Conservation (phyloP, 2,113 vertebrate genomes). For the Turdus rufiventris region DNA sequence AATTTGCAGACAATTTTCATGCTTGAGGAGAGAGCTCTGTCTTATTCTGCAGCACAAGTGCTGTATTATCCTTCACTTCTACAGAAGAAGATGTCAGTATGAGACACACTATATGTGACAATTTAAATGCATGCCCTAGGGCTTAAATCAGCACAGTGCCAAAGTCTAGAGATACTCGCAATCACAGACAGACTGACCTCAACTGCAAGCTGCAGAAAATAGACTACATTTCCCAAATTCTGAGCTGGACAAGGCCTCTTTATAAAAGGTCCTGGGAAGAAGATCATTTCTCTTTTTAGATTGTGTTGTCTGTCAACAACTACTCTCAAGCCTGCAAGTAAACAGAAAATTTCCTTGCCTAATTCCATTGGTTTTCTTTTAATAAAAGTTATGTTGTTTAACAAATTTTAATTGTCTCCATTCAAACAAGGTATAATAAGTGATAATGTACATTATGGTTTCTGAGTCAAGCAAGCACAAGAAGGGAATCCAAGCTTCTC, state of each 20-base stretch:
- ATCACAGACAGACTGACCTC: slow-evolving; percentile 53
- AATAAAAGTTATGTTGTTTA: background rate
- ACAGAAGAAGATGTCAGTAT: slow-evolving; percentile 58
- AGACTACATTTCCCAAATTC: slow-evolving; percentile 43
- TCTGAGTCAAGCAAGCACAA: background rate
- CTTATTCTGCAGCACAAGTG: slow-evolving; percentile 55
- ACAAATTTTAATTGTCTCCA: background rate
- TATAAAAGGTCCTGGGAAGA: slow-evolving; percentile 55
- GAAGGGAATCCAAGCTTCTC: background rate
- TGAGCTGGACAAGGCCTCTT: slow-evolving; percentile 54
- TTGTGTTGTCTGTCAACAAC: background rate
- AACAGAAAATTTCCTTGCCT: background rate
- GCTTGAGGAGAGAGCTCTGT: slow-evolving; percentile 37
- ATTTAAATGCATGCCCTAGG: slow-evolving; percentile 66
- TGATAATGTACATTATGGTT: background rate
- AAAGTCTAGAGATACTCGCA: slow-evolving; percentile 43
- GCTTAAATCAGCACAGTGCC: slow-evolving; percentile 48
- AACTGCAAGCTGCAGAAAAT: slow-evolving; percentile 17
- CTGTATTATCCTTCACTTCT: slow-evolving; percentile 57
- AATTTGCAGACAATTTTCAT: slow-evolving; percentile 58
- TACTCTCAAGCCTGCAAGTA: slow-evolving; percentile 9
- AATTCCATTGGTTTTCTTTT: background rate
- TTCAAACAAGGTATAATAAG: background rate
- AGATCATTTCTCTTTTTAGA: slow-evolving; percentile 42
- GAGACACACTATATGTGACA: slow-evolving; percentile 62